Evolutionary conservation across 2,113 vertebrate genomes (phyloP), one percentile per base, ranked within the genome.

Genomic region (Boleophthalmus pectinirostris): DNA sequence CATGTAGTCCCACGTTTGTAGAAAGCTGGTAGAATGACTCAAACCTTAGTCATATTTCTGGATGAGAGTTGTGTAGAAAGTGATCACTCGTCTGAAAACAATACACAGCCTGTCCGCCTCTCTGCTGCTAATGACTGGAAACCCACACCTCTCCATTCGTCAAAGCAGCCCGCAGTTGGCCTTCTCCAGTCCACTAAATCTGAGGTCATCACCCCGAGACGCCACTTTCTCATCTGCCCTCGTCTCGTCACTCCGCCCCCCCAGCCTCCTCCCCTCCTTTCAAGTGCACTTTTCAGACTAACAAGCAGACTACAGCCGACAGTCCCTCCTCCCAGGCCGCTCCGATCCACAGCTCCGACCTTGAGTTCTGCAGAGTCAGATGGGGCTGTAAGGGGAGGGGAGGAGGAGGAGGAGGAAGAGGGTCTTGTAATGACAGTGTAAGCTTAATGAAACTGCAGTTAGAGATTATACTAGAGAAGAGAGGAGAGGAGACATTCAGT

Each of bases 361-460:
- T 92, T 91, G 87, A 80, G 73, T 82, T 82, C 73, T 74, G 70
- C 43, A 21, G 69, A 81, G 81, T 70, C 49, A 58, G 81, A 87
- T 57, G 68, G 78, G 72, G 79, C 68, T 43, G 24, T 35, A 66
- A 79, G 53, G 18, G 29, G 74, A 33, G 25, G 25, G 38, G 9
- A 18, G 69, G 77, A 77, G 74, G 68, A 79, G 78, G 73, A 74
- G 71, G 82, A 83, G 68, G 87, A 85, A 76, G 72, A 56, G 23
- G 79, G 85, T 82, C 79, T 89, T 88, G 87, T 86, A 69, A 90
- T 77, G 84, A 88, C 83, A 83, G 83, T 75, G 78, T 12, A 18
- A 69, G 75, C 78, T 84, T 88, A 86, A 89, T 90, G 83, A 89
- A 88, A 91, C 75, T 60, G 79, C 69, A 75, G 75, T 87, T 80